Conservation (phyloP, 2,888 invertebrate species). For the Caenorhabditis becei region DNA sequence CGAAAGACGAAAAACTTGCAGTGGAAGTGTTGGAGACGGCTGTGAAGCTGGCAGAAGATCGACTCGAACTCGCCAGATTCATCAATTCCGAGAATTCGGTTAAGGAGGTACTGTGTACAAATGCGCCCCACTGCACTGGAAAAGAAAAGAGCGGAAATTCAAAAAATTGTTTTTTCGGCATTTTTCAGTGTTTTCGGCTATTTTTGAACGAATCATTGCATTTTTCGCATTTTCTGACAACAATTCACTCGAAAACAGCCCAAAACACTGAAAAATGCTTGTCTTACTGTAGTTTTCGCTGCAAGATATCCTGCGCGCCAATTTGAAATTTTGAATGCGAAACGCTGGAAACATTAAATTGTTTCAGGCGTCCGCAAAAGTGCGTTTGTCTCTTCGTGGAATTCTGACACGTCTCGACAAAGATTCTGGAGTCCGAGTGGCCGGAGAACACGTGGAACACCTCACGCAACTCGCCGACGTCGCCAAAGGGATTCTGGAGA, state of each 20-base stretch:
- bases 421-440: conserved; percentile 21
- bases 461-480: conserved; percentile 13
- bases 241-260: too few relatives aligned
- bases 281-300: too few relatives aligned
- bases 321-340: too few relatives aligned
- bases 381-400: conserved; percentile 45
- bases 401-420: conserved; percentile 50
- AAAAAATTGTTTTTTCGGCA: too few relatives aligned
- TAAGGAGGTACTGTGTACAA: conserved; percentile 37
- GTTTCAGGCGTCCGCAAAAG: conserved; percentile 53
- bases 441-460: conserved; percentile 27
- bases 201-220: too few relatives aligned
- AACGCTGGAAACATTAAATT: background rate
- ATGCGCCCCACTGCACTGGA: too few relatives aligned
- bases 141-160: too few relatives aligned
- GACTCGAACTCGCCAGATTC: conserved; percentile 57
- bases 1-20: conserved; percentile 50
- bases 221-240: too few relatives aligned
- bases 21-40: conserved; percentile 61
- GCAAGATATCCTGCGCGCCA: too few relatives aligned
- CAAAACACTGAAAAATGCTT: too few relatives aligned
- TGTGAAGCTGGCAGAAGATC: conserved; percentile 53
- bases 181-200: too few relatives aligned
- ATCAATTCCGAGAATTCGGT: conserved; percentile 53
- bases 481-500: conserved; percentile 36